These are phyloP conservation scores for Teinopalpus imperialis DNA, from an alignment of 2,888 invertebrate genomes.

Conservation along the genomic window DNA sequence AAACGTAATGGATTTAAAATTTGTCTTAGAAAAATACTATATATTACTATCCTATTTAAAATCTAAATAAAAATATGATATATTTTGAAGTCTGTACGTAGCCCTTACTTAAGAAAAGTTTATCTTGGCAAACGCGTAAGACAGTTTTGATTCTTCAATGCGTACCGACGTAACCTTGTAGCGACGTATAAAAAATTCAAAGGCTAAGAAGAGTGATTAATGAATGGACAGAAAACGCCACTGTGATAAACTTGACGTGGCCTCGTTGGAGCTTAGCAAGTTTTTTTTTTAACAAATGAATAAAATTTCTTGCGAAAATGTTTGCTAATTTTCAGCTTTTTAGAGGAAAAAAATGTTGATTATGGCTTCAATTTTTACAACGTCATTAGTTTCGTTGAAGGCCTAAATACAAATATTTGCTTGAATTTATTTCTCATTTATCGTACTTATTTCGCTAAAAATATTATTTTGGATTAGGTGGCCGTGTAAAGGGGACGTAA, in stretches of 20 bases:
- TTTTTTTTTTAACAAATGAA: constrained; percentile 24
- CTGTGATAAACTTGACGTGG: constrained; percentile 22
- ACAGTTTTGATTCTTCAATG: constrained; percentile 22
- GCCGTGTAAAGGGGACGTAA: no score
- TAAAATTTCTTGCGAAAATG: constrained; percentile 13
- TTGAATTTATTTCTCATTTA: no score
- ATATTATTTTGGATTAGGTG: no score
- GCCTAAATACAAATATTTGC: no score
- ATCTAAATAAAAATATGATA: no score
- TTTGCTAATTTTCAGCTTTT: constrained; percentile 9
- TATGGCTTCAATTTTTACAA: neutral
- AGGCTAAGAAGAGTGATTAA: constrained; percentile 22
- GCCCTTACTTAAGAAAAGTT: constrained; percentile 4
- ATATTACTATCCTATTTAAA: no score
- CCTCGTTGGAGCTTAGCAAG: constrained; percentile 14
- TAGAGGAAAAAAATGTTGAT: constrained; percentile 3
- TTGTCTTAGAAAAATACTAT: no score
- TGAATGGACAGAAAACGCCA: constrained; percentile 19
- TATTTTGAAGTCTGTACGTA: neutral
- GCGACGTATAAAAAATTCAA: constrained; percentile 24
- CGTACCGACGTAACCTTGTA: constrained; percentile 13
- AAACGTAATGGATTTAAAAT: no score
- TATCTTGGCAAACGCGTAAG: constrained; percentile 12
- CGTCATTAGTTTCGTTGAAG: constrained; percentile 4
- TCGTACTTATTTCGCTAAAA: no score